phyloP scores from a whole-genome alignment of 2,888 invertebrate genomes.

The Hypomecis atomaria region DNA sequence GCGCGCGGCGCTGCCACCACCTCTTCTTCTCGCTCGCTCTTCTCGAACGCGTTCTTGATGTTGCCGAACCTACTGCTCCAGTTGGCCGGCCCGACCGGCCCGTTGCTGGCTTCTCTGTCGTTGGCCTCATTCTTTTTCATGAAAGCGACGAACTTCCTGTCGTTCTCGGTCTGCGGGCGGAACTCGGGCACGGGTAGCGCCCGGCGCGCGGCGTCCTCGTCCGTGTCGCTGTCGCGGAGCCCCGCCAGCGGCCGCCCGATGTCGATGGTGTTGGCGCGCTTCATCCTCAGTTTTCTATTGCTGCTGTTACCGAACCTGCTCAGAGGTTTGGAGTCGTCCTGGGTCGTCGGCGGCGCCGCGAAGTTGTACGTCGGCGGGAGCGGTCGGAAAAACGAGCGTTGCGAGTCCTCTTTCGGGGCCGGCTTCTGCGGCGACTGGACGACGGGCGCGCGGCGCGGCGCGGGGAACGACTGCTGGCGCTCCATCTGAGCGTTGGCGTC shows the following conservation, averaged over 20 bases:
- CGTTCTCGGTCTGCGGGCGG: slow-evolving; percentile 93
- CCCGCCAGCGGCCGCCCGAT: slow-evolving; percentile 90
- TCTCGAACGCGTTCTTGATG: slow-evolving; percentile 93
- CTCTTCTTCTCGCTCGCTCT: slow-evolving; percentile 69
- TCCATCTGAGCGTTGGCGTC: slow-evolving; percentile 62
- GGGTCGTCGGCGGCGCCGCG: slow-evolving; percentile 64
- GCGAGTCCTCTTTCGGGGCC: slow-evolving; percentile 54
- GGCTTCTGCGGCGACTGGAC: slow-evolving; percentile 46
- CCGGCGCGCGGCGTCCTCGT: slow-evolving; percentile 64
- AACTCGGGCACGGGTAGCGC: slow-evolving; percentile 86
- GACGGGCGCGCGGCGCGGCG: slow-evolving; percentile 45
- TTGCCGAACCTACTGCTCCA: slow-evolving; percentile 94
- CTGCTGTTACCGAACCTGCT: slow-evolving; percentile 82
- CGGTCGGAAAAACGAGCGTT: slow-evolving; percentile 67
- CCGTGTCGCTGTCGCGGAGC: slow-evolving; percentile 80
- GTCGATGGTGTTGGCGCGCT: slow-evolving; percentile 95
- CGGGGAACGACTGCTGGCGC: slow-evolving; percentile 46
- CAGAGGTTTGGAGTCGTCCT: slow-evolving; percentile 69
- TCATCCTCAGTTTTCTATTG: slow-evolving; percentile 90
- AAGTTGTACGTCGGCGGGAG: slow-evolving; percentile 77
- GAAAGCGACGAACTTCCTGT: slow-evolving; percentile 92
- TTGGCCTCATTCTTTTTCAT: slow-evolving; percentile 88
- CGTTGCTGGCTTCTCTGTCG: slow-evolving; percentile 46
- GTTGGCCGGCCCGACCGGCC: slow-evolving; percentile 76
- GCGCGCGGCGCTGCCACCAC: slow-evolving; percentile 79